phyloP scores from a whole-genome alignment of 2,113 vertebrate genomes.

The Copsychus sechellarum region DNA sequence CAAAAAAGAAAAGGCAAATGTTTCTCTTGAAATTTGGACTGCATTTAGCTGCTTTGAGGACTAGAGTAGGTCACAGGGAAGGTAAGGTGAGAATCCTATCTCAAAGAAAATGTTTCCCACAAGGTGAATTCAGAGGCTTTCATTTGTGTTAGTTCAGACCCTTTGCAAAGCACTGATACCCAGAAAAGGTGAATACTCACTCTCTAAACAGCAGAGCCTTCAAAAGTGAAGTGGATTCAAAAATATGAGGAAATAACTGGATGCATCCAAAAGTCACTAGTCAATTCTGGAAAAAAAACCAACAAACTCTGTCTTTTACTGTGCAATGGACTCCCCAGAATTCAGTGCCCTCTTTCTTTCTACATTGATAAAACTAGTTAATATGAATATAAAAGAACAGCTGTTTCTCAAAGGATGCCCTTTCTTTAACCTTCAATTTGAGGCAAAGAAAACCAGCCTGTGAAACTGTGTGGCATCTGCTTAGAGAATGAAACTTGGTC shows the following conservation, averaged over 20 bases:
- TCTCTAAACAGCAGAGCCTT: not conserved
- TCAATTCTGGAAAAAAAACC: not conserved
- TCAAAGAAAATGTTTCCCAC: not conserved
- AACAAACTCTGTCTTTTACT: not conserved
- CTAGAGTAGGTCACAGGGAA: not conserved
- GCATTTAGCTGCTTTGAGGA: not conserved
- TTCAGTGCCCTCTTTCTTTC: not conserved
- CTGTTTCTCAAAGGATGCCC: not conserved
- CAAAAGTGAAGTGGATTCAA: not conserved
- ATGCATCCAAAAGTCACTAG: not conserved
- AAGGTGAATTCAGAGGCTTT: not conserved
- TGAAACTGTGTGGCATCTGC: not conserved
- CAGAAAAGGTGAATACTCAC: not conserved
- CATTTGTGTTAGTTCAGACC: not conserved
- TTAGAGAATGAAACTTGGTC: not conserved
- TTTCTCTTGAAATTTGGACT: not conserved
- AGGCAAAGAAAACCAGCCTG: not conserved
- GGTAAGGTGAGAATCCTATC: not conserved
- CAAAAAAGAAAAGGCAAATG: not conserved
- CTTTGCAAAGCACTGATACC: not conserved
- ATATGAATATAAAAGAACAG: not conserved
- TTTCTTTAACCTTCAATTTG: conserved; percentile 20
- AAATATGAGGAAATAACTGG: not conserved
- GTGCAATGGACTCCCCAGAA: not conserved
- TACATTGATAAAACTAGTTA: not conserved